phyloP scores from a whole-genome alignment of 2,797 vertebrate genomes.

The Heliangelus exortis region DNA sequence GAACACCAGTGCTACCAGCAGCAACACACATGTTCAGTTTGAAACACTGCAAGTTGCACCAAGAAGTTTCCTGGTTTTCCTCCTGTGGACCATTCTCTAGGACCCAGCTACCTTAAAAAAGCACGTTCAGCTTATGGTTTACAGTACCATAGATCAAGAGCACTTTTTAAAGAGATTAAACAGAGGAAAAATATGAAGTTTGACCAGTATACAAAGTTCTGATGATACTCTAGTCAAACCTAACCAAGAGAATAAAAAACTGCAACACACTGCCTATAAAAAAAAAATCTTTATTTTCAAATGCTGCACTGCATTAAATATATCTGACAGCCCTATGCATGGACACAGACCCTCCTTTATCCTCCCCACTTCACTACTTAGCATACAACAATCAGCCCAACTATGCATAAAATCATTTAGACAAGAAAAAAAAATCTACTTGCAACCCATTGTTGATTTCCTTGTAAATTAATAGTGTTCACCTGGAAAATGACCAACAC shows the following conservation, averaged over 20 bases:
- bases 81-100: not conserved
- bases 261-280: not conserved
- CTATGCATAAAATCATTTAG: not conserved
- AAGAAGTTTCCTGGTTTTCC: not conserved
- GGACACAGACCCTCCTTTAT: not conserved
- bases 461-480: not conserved
- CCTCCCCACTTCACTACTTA: not conserved
- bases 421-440: not conserved
- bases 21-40: not conserved
- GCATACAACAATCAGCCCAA: not conserved
- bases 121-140: not conserved
- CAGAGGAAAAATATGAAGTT: not conserved
- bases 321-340: not conserved
- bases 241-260: not conserved
- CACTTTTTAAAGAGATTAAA: not conserved
- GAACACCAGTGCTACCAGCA: not conserved
- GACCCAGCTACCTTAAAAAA: not conserved
- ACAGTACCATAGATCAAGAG: not conserved
- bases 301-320: not conserved
- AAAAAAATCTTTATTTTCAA: slow-evolving; percentile 55
- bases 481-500: not conserved
- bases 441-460: not conserved
- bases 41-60: not conserved
- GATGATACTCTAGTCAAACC: not conserved
- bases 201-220: not conserved